phyloP scores from a whole-genome alignment of 2,888 invertebrate genomes.

The Drosophila cracens region DNA sequence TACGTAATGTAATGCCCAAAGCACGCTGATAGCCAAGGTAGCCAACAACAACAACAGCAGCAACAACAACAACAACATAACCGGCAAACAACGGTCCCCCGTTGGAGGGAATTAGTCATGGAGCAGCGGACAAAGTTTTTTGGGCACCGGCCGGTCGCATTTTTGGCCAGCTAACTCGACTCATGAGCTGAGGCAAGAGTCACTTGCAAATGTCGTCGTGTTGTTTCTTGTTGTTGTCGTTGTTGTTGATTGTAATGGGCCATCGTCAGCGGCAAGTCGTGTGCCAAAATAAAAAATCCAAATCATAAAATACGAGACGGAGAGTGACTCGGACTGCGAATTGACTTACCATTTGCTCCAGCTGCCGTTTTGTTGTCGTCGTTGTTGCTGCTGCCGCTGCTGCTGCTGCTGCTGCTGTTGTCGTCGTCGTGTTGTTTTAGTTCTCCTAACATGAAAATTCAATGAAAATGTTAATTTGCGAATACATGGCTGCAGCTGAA shows the following conservation, averaged over 20 bases:
- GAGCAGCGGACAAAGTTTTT: conserved; percentile 35
- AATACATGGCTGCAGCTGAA: conserved; percentile 39
- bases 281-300: conserved; percentile 54
- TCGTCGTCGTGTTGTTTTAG: conserved; percentile 36
- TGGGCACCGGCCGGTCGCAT: conserved; percentile 66
- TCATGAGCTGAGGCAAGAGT: conserved; percentile 51
- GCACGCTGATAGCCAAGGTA: conserved; percentile 33
- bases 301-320: conserved; percentile 56
- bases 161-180: conserved; percentile 33
- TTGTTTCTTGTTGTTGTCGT: conserved; percentile 27
- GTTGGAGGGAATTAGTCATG: conserved; percentile 69
- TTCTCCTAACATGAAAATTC: conserved; percentile 51
- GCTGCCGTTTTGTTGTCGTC: conserved; percentile 59
- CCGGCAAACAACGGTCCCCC: conserved; percentile 26
- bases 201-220: conserved; percentile 60
- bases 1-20: conserved; percentile 39
- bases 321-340: conserved; percentile 52
- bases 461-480: conserved; percentile 71
- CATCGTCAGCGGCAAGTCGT: conserved; percentile 64
- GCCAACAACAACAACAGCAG: neutral
- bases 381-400: conserved; percentile 1
- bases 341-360: conserved; percentile 58
- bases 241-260: conserved; percentile 39
- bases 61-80: conserved; percentile 1
- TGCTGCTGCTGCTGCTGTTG: neutral